Conservation (phyloP, 2,113 vertebrate genomes). For the Periophthalmodon schlosseri region DNA sequence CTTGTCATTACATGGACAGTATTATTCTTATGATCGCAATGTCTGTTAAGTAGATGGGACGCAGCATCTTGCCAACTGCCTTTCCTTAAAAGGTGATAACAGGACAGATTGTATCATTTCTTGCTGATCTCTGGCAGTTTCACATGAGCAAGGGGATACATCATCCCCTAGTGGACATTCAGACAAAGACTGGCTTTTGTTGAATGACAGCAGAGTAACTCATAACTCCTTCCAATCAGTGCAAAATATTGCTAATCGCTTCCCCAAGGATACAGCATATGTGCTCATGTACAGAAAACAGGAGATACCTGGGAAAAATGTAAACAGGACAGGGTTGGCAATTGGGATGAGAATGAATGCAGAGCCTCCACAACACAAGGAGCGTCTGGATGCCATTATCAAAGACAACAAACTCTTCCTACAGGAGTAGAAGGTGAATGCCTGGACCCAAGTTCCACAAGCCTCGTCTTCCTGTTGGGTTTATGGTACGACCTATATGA, state of each 20-base stretch:
- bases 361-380: conserved; percentile 95
- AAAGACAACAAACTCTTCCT: conserved; percentile 98
- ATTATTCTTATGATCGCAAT: conserved; percentile 91
- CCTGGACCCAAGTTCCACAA: no score
- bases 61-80: no score
- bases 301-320: conserved; percentile 61
- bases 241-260: conserved; percentile 89
- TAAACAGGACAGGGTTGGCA: no score
- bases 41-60: no score
- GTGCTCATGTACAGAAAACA: conserved; percentile 96
- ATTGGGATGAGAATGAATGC: conserved; percentile 77
- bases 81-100: no score
- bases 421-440: conserved; percentile 72
- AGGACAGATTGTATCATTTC: conserved; percentile 8
- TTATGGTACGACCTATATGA: no score
- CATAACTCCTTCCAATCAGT: conserved; percentile 96
- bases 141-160: conserved; percentile 70
- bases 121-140: conserved; percentile 54
- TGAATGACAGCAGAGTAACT: conserved; percentile 97
- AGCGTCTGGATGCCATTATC: conserved; percentile 96
- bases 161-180: conserved; percentile 62
- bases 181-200: conserved; percentile 92
- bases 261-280: conserved; percentile 86
- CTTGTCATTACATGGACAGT: conserved; percentile 95
- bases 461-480: no score